Conservation (phyloP, 1,140 invertebrate genomes). For the Macrobrachium rosenbergii region DNA sequence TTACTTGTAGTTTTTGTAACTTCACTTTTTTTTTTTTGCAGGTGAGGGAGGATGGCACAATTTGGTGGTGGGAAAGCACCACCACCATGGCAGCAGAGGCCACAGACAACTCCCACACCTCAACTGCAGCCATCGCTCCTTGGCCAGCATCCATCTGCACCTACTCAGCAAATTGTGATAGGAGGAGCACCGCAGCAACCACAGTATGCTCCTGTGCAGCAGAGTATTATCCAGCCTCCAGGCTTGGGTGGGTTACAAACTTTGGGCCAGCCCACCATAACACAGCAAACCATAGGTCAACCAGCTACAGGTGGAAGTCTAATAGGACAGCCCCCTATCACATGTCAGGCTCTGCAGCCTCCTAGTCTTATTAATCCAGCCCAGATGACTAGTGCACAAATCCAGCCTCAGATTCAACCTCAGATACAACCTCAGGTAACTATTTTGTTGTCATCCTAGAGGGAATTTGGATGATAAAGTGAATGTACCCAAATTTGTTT, state of each 20-base stretch:
- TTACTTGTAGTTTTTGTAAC: background rate
- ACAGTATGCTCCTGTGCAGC: conserved; percentile 65
- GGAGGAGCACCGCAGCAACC: conserved; percentile 54
- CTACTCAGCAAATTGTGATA: conserved; percentile 57
- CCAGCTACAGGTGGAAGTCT: conserved; percentile 52
- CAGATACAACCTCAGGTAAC: conserved; percentile 61
- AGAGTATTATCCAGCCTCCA: conserved; percentile 65
- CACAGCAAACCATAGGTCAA: conserved; percentile 55
- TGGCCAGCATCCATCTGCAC: conserved; percentile 62
- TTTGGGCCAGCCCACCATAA: conserved; percentile 48
- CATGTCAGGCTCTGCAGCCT: conserved; percentile 58
- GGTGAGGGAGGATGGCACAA: conserved; percentile 59
- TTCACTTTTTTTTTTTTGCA: background rate
- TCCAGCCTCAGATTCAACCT: conserved; percentile 60
- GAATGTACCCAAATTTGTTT: background rate
- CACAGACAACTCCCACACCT: conserved; percentile 56
- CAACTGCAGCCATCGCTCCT: conserved; percentile 61
- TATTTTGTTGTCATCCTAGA: background rate
- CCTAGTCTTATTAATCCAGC: conserved; percentile 48
- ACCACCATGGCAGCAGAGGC: conserved; percentile 65
- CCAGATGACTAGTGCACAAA: conserved; percentile 57
- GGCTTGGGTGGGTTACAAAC: conserved; percentile 60
- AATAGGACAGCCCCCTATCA: conserved; percentile 65
- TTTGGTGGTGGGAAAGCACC: conserved; percentile 62
- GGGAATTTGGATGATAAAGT: too few species aligned